These are phyloP conservation scores for Yponomeuta malinellus DNA, from an alignment of 2,888 invertebrate species.

Conservation along the genomic window DNA sequence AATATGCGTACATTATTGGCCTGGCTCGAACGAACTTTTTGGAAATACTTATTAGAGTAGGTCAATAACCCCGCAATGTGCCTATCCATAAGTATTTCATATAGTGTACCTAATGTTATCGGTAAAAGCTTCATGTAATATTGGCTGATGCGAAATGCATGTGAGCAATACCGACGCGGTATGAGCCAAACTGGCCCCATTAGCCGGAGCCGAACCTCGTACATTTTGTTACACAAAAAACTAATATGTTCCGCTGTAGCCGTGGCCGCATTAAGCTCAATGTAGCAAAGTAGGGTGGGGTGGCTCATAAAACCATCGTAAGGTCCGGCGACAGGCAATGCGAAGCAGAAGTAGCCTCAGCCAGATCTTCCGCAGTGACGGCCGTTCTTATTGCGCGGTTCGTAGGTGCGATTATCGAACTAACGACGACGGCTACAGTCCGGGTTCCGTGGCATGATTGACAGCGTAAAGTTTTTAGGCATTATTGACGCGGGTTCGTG, in stretches of 20 bases:
- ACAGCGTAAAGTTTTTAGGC: no score
- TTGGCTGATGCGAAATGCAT: conserved; percentile 38
- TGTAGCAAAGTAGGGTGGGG: conserved; percentile 40
- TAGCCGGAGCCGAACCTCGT: conserved; percentile 23
- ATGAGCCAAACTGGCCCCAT: conserved; percentile 36
- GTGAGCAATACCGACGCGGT: conserved; percentile 46
- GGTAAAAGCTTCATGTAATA: neutral
- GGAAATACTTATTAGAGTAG: neutral
- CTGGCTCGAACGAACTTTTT: neutral
- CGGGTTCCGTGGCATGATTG: neutral
- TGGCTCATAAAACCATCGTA: conserved; percentile 52
- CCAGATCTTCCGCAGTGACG: conserved; percentile 27
- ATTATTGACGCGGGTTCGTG: no score
- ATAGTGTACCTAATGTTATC: neutral
- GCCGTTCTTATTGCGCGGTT: neutral
- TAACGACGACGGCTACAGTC: neutral
- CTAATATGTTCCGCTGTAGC: conserved; percentile 35
- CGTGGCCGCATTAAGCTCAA: conserved; percentile 24
- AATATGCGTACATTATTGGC: neutral
- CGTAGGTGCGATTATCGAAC: neutral
- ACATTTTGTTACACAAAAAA: conserved; percentile 50
- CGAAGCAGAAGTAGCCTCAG: conserved; percentile 40
- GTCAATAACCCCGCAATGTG: neutral
- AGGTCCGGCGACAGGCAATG: conserved; percentile 39
- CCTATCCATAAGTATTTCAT: neutral